Percentiles rank a stretch among this genome's conserved stretches.
phyloP scores from a whole-genome alignment of 2,888 invertebrate species.

The Germaria angustata region DNA sequence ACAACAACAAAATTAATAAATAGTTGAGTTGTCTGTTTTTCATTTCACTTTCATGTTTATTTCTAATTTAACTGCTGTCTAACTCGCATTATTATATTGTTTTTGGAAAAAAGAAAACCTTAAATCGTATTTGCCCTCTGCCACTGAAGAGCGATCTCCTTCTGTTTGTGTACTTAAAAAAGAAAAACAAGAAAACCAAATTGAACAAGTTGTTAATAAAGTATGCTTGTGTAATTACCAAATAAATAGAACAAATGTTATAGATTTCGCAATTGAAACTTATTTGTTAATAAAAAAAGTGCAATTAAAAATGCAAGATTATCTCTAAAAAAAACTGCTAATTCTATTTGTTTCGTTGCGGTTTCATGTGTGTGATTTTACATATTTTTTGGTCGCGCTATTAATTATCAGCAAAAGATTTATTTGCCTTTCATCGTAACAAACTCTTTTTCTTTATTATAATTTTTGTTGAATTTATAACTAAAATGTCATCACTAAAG shows the following conservation, averaged over 20 bases:
- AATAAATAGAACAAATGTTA: not conserved
- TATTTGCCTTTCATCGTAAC: slow-evolving; percentile 11
- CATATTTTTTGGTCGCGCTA: slow-evolving; percentile 13
- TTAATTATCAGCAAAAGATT: slow-evolving; percentile 40
- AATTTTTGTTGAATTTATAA: slow-evolving; percentile 1
- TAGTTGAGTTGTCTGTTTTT: slow-evolving; percentile 19
- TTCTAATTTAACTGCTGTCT: slow-evolving; percentile 48
- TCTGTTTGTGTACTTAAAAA: slow-evolving; percentile 53
- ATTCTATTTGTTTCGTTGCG: slow-evolving; percentile 10
- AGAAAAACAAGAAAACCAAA: slow-evolving; percentile 9
- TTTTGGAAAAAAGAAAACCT: slow-evolving; percentile 55
- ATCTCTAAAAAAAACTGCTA: slow-evolving; percentile 11
- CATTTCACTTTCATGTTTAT: slow-evolving; percentile 46
- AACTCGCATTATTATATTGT: slow-evolving; percentile 42
- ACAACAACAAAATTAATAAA: slow-evolving; percentile 3
- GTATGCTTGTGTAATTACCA: not conserved
- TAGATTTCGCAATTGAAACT: not conserved
- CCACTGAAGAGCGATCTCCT: not conserved
- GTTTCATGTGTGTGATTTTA: slow-evolving; percentile 21
- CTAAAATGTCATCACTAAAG: slow-evolving; percentile 50
- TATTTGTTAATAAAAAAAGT: slow-evolving; percentile 4
- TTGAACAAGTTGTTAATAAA: not conserved
- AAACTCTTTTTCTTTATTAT: slow-evolving; percentile 13
- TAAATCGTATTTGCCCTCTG: slow-evolving; percentile 11
- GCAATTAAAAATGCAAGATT: slow-evolving; percentile 19